Conservation (phyloP, 2,888 invertebrate genomes). For the Drosophila maculinotata region DNA sequence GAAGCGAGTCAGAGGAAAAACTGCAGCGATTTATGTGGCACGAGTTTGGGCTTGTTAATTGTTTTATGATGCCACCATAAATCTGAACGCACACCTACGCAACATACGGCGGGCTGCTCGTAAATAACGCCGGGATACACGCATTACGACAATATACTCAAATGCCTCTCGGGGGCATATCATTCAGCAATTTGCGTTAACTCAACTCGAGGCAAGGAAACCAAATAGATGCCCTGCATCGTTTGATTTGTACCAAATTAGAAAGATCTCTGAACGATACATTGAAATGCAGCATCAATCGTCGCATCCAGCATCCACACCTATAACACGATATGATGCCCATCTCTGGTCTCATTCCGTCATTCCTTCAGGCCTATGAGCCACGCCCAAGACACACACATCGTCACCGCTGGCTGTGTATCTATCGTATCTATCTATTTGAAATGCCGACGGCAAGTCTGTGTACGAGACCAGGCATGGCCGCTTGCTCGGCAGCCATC, state of each 20-base stretch:
- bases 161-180: conserved; percentile 46
- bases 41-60: conserved; percentile 81
- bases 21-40: conserved; percentile 78
- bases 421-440: conserved; percentile 51
- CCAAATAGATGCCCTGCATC: conserved; percentile 8
- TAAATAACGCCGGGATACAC: conserved; percentile 67
- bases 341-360: no score
- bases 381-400: conserved; percentile 72
- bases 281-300: conserved; percentile 69
- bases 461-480: conserved; percentile 42
- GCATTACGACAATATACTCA: conserved; percentile 64
- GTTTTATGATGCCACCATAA: conserved; percentile 81
- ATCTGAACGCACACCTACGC: conserved; percentile 59
- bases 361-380: conserved; percentile 15
- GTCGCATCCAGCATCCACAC: conserved; percentile 43
- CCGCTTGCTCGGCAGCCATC: conserved; percentile 60
- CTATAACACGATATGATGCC: no score
- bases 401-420: conserved; percentile 54
- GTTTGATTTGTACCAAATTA: conserved; percentile 39
- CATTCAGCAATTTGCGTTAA: conserved; percentile 54
- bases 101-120: conserved; percentile 70
- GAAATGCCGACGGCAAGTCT: conserved; percentile 71
- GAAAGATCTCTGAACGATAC: conserved; percentile 46
- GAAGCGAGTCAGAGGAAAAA: conserved; percentile 23
- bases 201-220: conserved; percentile 24